Base-by-base conservation (phyloP, 2,113 vertebrate genomes). In the Prochilodus magdalenae region DNA sequence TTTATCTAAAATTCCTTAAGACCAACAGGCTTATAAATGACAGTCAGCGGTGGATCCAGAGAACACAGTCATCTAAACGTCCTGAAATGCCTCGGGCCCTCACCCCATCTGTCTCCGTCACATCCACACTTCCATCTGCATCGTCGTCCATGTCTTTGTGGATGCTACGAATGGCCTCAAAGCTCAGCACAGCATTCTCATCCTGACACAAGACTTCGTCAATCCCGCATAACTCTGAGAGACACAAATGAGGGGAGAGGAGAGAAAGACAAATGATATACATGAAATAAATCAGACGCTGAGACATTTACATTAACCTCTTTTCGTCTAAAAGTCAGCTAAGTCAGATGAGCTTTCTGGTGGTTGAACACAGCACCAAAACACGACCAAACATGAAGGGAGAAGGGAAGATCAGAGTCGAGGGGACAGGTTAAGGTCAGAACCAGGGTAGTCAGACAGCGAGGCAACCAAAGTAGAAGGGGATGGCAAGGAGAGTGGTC, bases 101-200 rank as follows among this genome's bases (percentile, higher is more conserved):
- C 29, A 98, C 97, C 96, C 94, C 97, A 0, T 97, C 96, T 0
- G 97, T 98, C 91, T 98, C 97, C 7, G 92, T 91, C 0, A 94
- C 93, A 29, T 99, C 97, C 89, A 99, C 97, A 0, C 95, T 95
- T 62, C 97, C 97, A 0, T 99, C 97, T 14, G 96, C 97, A 0
- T 98, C 97, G 0, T 98, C 97, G 5, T 98, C 97, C 97, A 99
- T 98, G 91, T 95, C 94, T 4, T 96, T 96, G 92, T 98, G 97
- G 90, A 99, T 95, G 91, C 91, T 95, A 88, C 95, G 93, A 71
- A 99, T 95, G 0, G 97, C 96, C 84, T 97, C 96, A 0, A 97
- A 99, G 86, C 97, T 97, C 83, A 98, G 95, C 87, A 94, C 85
- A 29, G 97, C 91, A 0, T 96, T 96, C 29, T 96, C 94, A 0